Base-by-base conservation (phyloP, 2,797 vertebrate species). In the Hemibagrus guttatus region DNA sequence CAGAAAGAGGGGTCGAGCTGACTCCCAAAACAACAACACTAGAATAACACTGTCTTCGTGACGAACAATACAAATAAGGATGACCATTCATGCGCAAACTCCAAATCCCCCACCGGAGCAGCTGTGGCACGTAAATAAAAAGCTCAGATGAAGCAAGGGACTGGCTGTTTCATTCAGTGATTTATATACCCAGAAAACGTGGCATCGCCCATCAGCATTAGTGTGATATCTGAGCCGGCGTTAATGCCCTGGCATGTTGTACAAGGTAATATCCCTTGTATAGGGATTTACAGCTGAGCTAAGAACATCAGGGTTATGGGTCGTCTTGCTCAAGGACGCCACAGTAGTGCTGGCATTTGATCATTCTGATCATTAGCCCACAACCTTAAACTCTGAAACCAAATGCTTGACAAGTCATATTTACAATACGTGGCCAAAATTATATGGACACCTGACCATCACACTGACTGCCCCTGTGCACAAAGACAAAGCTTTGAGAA, bases 1-100 rank as follows among this genome's bases (percentile, higher is more conserved):
- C 85, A 89, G n/a, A n/a, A n/a, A n/a, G n/a, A n/a, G 90, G 79
- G 71, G 64, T 35, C 7, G 90, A 94, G 93, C 92, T 92, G 90
- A 92, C 93, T 95, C 93, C 94, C 93, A 91, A 91, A 93, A 94
- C 94, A 95, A 94, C 93, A 91, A 94, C 93, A 91, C 91, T 94
- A 92, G 93, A 95, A 95, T 95, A 95, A 95, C 95, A 92, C 91
- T 91, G 93, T 95, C 94, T 93, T 90, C 88, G 92, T 95, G 95
- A 95, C 91, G 90, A 94, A 95, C 94, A 93, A 94, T 93, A 90
- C 92, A 89, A 91, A 84, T 90, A 90, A 93, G 91, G 90, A 91
- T 93, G 93, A 88, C 90, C 93, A 94, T 93, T 92, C 94, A 95
- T 92, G 95, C 93, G 46, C 85, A 16, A 89, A 85, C 88, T 87